phyloP scores from a whole-genome alignment of 2,113 vertebrate species.

The Charina bottae region DNA sequence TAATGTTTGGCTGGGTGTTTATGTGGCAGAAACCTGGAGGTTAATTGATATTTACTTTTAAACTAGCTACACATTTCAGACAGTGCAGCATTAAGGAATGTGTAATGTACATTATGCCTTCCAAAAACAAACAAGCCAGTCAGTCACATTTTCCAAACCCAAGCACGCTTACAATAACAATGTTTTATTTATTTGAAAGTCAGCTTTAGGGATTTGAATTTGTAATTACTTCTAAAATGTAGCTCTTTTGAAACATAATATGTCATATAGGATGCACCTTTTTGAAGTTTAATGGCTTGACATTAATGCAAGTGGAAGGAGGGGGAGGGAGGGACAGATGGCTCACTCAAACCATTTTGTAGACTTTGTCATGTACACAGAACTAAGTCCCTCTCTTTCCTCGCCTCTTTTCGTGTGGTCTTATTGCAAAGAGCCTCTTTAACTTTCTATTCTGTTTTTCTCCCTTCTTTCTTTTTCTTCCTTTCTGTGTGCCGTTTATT shows the following conservation, averaged over 20 bases:
- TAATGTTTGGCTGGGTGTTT: slow-evolving; percentile 68
- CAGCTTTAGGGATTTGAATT: slow-evolving; percentile 69
- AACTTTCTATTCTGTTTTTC: slow-evolving; percentile 68
- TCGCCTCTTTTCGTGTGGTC: slow-evolving; percentile 47
- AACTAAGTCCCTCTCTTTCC: background rate
- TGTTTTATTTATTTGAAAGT: slow-evolving; percentile 78
- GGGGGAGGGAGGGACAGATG: background rate
- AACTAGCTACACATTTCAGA: slow-evolving; percentile 77
- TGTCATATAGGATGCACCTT: slow-evolving; percentile 35
- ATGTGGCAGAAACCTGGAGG: slow-evolving; percentile 68
- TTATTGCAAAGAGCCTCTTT: slow-evolving; percentile 51
- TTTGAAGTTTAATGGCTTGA: slow-evolving; percentile 54
- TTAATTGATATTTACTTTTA: slow-evolving; percentile 83
- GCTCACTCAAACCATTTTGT: slow-evolving; percentile 17
- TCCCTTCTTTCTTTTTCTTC: slow-evolving; percentile 39
- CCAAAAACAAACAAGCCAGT: slow-evolving; percentile 81
- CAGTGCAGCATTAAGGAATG: slow-evolving; percentile 71
- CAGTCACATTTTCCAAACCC: slow-evolving; percentile 78
- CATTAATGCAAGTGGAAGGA: slow-evolving; percentile 12
- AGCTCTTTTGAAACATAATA: slow-evolving; percentile 50
- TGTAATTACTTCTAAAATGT: slow-evolving; percentile 65
- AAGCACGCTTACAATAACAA: slow-evolving; percentile 78
- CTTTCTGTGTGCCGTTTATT: slow-evolving; percentile 51
- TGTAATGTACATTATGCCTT: slow-evolving; percentile 73
- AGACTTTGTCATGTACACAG: slow-evolving; percentile 26